A percentile compares a stretch with the other conserved stretches of the same genome.
phyloP scores from a whole-genome alignment of 2,113 vertebrate genomes.

The Glareola pratincola region DNA sequence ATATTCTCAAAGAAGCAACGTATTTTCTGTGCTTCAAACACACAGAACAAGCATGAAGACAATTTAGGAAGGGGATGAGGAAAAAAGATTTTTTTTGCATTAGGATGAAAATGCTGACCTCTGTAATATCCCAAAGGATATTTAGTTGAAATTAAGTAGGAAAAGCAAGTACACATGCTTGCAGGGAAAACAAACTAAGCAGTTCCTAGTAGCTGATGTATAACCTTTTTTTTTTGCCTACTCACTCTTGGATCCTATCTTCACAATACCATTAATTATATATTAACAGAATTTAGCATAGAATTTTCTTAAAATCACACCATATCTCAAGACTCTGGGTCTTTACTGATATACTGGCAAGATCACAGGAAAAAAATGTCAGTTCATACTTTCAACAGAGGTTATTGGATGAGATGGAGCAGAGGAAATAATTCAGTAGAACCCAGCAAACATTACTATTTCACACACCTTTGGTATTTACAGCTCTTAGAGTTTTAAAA shows the following conservation, averaged over 20 bases:
- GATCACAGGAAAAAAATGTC: background rate
- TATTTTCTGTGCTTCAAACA: background rate
- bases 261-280: background rate
- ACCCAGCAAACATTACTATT: background rate
- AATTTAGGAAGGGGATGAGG: background rate
- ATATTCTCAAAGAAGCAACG: fast-evolving
- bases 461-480: background rate
- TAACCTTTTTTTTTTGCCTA: background rate
- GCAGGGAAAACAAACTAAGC: background rate
- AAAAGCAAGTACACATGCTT: background rate
- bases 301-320: background rate
- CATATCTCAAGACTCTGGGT: background rate
- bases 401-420: background rate
- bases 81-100: background rate
- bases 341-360: background rate
- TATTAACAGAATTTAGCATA: background rate
- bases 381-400: background rate
- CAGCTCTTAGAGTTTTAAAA: background rate
- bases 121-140: background rate
- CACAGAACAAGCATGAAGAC: background rate
- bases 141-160: background rate
- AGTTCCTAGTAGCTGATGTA: background rate
- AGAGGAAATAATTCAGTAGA: background rate
- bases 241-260: background rate
- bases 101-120: background rate